Evolutionary conservation across 2,888 invertebrate species (phyloP).

Genomic region (Calliphora vomitoria): DNA sequence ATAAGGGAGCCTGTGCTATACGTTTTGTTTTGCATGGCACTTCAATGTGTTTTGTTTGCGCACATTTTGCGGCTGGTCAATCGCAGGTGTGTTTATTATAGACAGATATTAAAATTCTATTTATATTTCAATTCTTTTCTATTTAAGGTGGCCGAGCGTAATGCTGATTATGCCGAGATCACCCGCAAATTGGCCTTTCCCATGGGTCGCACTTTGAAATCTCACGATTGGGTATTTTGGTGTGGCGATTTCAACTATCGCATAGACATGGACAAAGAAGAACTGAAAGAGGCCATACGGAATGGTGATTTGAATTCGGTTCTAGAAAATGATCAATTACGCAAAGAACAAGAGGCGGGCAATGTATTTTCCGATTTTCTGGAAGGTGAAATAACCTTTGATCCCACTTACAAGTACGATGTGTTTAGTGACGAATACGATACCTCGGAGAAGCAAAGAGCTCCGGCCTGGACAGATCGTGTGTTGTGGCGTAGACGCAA

Average conservation of each 20-base stretch:
- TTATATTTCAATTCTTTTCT: neutral
- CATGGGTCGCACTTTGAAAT: slow-evolving; percentile 95
- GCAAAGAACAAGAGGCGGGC: slow-evolving; percentile 90
- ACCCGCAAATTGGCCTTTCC: slow-evolving; percentile 95
- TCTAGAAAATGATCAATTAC: slow-evolving; percentile 94
- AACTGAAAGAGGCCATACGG: slow-evolving; percentile 93
- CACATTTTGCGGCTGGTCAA: slow-evolving; percentile 99
- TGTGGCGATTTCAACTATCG: slow-evolving; percentile 99
- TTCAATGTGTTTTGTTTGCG: slow-evolving; percentile 98
- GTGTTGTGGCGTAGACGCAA: slow-evolving; percentile 96
- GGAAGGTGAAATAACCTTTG: slow-evolving; percentile 96
- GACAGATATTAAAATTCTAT: neutral
- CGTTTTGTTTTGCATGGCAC: slow-evolving; percentile 96
- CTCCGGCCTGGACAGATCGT: slow-evolving; percentile 99
- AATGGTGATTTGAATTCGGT: slow-evolving; percentile 88
- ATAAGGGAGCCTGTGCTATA: slow-evolving; percentile 98
- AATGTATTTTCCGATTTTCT: slow-evolving; percentile 96
- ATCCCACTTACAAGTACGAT: slow-evolving; percentile 99
- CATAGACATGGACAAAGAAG: slow-evolving; percentile 97
- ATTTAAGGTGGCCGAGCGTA: slow-evolving; percentile 88
- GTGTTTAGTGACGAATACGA: slow-evolving; percentile 99
- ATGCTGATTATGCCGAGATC: slow-evolving; percentile 98
- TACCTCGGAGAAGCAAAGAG: slow-evolving; percentile 98
- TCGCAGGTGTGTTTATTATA: slow-evolving; percentile 89
- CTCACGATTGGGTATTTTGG: slow-evolving; percentile 99